These are phyloP conservation scores for Peromyscus eremicus DNA, from an alignment of 2,797 vertebrate genomes.

Conservation along the genomic window DNA sequence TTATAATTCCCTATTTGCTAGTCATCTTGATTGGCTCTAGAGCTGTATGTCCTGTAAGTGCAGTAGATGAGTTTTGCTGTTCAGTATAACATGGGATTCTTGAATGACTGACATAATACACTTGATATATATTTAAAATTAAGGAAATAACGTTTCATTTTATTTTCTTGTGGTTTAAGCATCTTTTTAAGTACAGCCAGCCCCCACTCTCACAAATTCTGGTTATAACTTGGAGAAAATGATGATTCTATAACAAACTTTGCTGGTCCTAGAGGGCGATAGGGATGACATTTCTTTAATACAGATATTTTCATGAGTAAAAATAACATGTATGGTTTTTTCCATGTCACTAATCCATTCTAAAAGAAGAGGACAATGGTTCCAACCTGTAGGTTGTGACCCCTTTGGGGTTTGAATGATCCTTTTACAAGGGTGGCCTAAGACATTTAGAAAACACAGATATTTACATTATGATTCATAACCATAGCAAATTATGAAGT, in stretches of 20 bases:
- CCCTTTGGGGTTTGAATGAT: not conserved
- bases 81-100: not conserved
- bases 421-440: not conserved
- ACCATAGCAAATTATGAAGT: not conserved
- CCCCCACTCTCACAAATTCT: constrained; percentile 69
- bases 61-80: not conserved
- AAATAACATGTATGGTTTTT: not conserved
- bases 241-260: constrained; percentile 79
- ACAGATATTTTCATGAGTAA: constrained; percentile 50
- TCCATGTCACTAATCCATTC: constrained; percentile 34
- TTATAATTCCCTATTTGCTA: not conserved
- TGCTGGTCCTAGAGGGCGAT: constrained; percentile 69
- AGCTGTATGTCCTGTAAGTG: not conserved
- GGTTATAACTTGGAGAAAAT: constrained; percentile 81
- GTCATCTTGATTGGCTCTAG: not conserved
- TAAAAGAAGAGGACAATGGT: not conserved
- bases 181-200: constrained; percentile 73
- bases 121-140: not conserved
- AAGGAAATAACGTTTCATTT: not conserved
- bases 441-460: not conserved
- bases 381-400: not conserved
- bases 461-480: not conserved
- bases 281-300: constrained; percentile 69
- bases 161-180: constrained; percentile 81
- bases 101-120: not conserved